Evolutionary conservation across 2,888 invertebrate genomes (phyloP), one percentile per base, ranked within the genome.

Genomic region (Atethmia centrago): DNA sequence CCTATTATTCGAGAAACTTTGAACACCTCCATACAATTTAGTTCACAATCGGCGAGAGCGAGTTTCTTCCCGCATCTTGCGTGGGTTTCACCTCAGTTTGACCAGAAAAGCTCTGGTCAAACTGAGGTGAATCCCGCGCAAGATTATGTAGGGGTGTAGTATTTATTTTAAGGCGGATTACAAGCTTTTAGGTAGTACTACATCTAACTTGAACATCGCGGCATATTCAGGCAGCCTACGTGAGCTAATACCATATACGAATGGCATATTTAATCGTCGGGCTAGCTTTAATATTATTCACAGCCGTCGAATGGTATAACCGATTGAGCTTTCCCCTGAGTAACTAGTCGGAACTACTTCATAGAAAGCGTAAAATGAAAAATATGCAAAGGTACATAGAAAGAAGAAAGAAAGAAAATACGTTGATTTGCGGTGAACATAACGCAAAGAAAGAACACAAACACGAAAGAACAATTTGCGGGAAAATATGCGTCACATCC

Each of bases 261-360:
- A 3, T 28, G 1, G 21, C 42, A 58, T 45, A 73, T 53, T 53
- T 45, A 76, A 53, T 76, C 45, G 36, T 28, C 16, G 36, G 21
- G 36, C 19, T 31, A 40, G 36, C 55, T 55, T 19, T 55, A 55
- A 76, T 55, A 76, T 19, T 65, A 76, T 66, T 7, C 19, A 28
- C n/a, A 53, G 14, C 42, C 7, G 75, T 62, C 3, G 19, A 53
- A 47, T n/a, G 28, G 40, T 2, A 67, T 55, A 67, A 55, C 77
- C 5, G 40, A 21, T n/a, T 47, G 28, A 19, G 36, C n/a, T 76
- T 45, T 55, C 16, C 40, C 36, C 49, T 19, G n/a, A 45, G 28
- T 40, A 59, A 59, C 36, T 59, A 59, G 9, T 21, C 74, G 10
- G n/a, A 74, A 21, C 16, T 55, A 58, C 25, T 51, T n/a, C 56